Base-by-base conservation (phyloP, 92 coral and sea anemone species). In the Actinernus sp. region DNA sequence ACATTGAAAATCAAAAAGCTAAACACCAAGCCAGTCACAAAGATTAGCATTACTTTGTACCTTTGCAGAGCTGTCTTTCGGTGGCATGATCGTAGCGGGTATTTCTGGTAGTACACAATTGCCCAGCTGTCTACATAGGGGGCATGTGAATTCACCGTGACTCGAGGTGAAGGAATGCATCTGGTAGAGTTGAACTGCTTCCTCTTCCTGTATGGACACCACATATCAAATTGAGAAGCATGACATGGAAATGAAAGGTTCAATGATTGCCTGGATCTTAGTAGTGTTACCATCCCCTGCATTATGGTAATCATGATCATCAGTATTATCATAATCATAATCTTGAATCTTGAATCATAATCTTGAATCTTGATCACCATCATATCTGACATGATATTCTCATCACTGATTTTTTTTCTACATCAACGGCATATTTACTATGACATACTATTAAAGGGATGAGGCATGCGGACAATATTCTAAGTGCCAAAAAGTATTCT, bases 141-240 rank as follows among this genome's bases (percentile, higher is more conserved):
- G 99, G 44, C 99, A 95, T 2, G 89, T 95, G 65, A 95, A 95
- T 37, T 95, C 99, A 6, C 92, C 97, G 52, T 80, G 87, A 22
- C 92, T 68, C 9, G 97, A 90, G 77, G 81, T 89, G 74, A 56
- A 90, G 0, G 92, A 68, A 13, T 68, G 92, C 60, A 81, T 51
- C 28, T 86, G 97, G 52, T 85, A 86, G 3, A 82, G 71, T 33
- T 82, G 82, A 26, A 80, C 64, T 1, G 83, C 77, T 46, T 92
- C 96, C 59, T 92, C 96, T 37, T 76, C 92, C 91, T 88, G 16
- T 20, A n/a, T n/a, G n/a, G n/a, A n/a, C n/a, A n/a, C n/a, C n/a
- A 61, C 25, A 40, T 23, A 37, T 51, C 23, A 16, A 61, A 22
- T 13, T 31, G 0, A 55, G 31, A 28, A 22, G 1, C 7, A 13